A percentile compares a stretch with the other conserved stretches of the same genome.
phyloP scores from a whole-genome alignment of 2,113 vertebrate genomes.

The Sigmodon hispidus region DNA sequence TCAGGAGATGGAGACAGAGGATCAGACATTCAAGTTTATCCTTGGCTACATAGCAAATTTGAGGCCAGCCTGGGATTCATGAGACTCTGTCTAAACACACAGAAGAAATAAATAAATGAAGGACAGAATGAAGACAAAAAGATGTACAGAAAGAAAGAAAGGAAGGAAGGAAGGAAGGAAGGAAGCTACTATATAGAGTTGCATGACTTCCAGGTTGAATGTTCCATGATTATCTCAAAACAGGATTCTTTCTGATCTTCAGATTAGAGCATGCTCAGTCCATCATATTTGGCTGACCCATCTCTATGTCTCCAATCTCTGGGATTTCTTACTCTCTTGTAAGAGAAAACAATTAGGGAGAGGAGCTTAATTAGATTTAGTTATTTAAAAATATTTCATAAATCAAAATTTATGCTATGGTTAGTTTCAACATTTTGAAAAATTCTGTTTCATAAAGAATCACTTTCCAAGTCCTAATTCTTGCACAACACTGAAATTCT shows the following conservation, averaged over 20 bases:
- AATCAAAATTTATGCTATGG: background rate
- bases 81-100: background rate
- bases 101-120: background rate
- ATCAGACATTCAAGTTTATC: background rate
- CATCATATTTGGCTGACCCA: background rate
- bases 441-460: background rate
- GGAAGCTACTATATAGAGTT: background rate
- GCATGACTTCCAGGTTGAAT: background rate
- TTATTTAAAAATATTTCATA: background rate
- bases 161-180: background rate
- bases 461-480: background rate
- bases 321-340: background rate
- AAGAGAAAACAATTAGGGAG: background rate
- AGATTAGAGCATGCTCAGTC: background rate
- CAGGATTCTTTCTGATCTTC: background rate
- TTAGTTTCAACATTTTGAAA: background rate
- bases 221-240: background rate
- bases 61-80: background rate
- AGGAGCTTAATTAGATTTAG: background rate
- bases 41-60: background rate
- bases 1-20: background rate
- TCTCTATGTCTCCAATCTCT: background rate
- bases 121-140: background rate
- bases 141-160: background rate
- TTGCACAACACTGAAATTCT: background rate